Evolutionary conservation across 2,888 invertebrate species (phyloP).

Genomic region (Steromphala cineraria): DNA sequence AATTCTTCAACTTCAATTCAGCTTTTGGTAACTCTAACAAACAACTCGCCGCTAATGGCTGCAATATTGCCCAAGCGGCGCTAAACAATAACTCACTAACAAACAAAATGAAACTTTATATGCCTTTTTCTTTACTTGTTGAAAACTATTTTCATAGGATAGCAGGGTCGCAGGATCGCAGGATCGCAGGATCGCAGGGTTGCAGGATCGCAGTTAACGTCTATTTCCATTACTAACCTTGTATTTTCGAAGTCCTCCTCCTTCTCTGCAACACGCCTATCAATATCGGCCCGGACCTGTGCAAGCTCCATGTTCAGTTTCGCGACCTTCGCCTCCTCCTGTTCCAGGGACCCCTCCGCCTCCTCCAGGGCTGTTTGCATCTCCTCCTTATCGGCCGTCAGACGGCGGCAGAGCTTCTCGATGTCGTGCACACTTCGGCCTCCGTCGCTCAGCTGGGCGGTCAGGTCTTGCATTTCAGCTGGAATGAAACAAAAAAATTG

Average conservation of each 20-base stretch:
- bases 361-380: conserved; percentile 99
- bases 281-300: conserved; percentile 99
- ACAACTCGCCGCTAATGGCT: too few relatives aligned
- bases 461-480: conserved; percentile 99
- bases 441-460: conserved; percentile 99
- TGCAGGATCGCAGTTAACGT: too few relatives aligned
- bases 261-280: conserved; percentile 99
- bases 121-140: too few relatives aligned
- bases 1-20: too few relatives aligned
- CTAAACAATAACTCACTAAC: too few relatives aligned
- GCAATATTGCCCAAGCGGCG: too few relatives aligned
- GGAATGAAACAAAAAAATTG: neutral
- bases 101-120: too few relatives aligned
- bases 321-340: conserved; percentile 95
- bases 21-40: too few relatives aligned
- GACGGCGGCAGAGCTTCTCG: conserved; percentile 97
- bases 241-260: conserved; percentile 99
- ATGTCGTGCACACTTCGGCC: conserved; percentile 99
- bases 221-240: conserved; percentile 71
- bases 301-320: conserved; percentile 98
- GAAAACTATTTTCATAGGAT: too few relatives aligned
- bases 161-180: too few relatives aligned
- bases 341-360: conserved; percentile 98
- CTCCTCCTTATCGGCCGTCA: conserved; percentile 99
- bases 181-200: too few relatives aligned